Evolutionary conservation across 2,888 invertebrate genomes (phyloP).

Genomic region (Sisyra terminalis): DNA sequence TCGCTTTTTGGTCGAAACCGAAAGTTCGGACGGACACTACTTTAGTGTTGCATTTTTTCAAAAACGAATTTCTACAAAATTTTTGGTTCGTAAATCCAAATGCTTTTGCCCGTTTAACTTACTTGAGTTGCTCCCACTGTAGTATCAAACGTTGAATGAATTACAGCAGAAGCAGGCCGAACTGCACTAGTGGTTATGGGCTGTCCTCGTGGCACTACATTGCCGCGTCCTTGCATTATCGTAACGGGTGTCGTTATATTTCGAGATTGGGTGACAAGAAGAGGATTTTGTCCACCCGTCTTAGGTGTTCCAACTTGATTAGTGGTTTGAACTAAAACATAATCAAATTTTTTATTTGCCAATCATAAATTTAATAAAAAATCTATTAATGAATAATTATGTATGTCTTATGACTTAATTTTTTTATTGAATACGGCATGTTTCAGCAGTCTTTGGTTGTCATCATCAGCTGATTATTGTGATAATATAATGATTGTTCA

Average conservation of each 20-base stretch:
- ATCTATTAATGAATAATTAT: no score
- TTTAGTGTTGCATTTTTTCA: not conserved
- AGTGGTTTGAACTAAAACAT: slow-evolving; percentile 7
- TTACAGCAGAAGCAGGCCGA: slow-evolving; percentile 23
- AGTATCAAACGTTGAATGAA: slow-evolving; percentile 25
- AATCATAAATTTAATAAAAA: no score
- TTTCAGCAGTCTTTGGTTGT: no score
- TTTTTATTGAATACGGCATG: no score
- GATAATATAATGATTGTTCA: no score
- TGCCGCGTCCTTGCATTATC: slow-evolving; percentile 5
- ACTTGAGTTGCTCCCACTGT: slow-evolving; percentile 22
- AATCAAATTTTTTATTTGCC: not conserved
- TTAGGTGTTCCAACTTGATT: slow-evolving; percentile 13
- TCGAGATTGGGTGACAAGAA: slow-evolving; percentile 11
- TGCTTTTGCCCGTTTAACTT: slow-evolving; percentile 9
- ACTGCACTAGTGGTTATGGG: slow-evolving; percentile 18
- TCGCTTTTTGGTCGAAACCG: no score
- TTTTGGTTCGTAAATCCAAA: not conserved
- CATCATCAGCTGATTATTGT: no score
- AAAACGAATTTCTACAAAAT: not conserved
- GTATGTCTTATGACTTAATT: no score
- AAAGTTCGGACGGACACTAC: no score
- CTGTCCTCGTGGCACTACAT: slow-evolving; percentile 21
- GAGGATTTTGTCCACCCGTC: slow-evolving; percentile 17
- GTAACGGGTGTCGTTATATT: slow-evolving; percentile 7